A percentile compares a stretch with the other conserved stretches of the same genome.
Conservation (phyloP, 2,888 invertebrate genomes). For the Sminthurinus aureus region DNA sequence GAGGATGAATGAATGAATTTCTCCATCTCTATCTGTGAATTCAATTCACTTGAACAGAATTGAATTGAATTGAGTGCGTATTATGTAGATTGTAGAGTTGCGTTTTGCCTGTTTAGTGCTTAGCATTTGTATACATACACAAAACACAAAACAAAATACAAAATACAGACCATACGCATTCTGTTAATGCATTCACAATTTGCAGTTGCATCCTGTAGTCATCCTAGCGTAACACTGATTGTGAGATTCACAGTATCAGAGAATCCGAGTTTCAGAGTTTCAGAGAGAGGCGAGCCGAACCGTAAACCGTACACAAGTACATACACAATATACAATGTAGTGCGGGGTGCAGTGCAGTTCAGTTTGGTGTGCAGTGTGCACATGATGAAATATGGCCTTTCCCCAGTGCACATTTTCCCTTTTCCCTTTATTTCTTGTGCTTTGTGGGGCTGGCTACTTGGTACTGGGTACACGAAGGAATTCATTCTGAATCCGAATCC, state of each 20-base stretch:
- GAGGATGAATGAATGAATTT: background rate
- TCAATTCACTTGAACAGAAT: background rate
- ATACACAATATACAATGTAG: too few species aligned
- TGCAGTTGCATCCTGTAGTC: background rate
- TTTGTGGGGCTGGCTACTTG: background rate
- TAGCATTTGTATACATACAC: too few species aligned
- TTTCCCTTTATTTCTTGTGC: background rate
- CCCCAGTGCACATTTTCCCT: background rate
- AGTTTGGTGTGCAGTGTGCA: slow-evolving; percentile 2
- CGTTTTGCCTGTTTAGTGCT: too few species aligned
- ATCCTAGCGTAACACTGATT: too few species aligned
- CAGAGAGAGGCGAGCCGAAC: too few species aligned
- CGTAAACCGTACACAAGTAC: too few species aligned
- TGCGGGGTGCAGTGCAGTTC: too few species aligned
- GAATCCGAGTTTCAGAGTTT: too few species aligned
- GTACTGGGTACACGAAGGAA: background rate
- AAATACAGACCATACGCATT: background rate
- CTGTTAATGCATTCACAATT: slow-evolving; percentile 24
- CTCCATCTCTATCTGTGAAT: background rate
- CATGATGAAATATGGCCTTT: slow-evolving; percentile 19
- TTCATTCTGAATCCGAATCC: background rate
- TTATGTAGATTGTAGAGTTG: too few species aligned
- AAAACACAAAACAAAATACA: too few species aligned
- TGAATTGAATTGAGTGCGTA: too few species aligned
- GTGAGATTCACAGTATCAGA: too few species aligned